Evolutionary conservation across 2,113 vertebrate genomes (phyloP), one percentile per base, ranked within the genome.

Genomic region (Protobothrops flavoviridis): DNA sequence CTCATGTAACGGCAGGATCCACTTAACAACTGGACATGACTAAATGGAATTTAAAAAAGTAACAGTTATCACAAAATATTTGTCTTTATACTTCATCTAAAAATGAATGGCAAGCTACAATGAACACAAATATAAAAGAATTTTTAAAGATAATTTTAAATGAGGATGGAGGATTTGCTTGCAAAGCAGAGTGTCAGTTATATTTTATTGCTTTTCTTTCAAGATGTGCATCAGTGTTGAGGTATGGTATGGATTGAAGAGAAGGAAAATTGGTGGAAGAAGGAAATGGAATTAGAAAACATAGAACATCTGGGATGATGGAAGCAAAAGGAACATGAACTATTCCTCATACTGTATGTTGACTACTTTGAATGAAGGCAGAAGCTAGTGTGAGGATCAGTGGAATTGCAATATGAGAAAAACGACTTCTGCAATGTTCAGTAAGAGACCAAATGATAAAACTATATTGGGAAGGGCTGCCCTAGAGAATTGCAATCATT

Each of bases 401-500:
- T 61, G 9, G 24, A 61, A 61, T 29, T 61, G 26, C 0, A 1
- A 61, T 29, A 61, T 29, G 24, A 61, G 24, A 61, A 9, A 61
- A 11, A 61, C 0, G 0, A 26, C 59, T 11, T 11, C 10, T 26
- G 59, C 24, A 29, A 3, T 29, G 59, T 26, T 61, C 59, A 26
- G 24, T 61, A 26, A 61, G 59, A 29, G 8, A 26, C 24, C 59
- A 29, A 3, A 61, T 61, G 24, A 61, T 61, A 24, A 61, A 61
- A 61, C 59, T 11, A 61, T 94, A 93, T 55, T 95, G 33, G 92
- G 95, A 93, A 90, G 29, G 61, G 96, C 93, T 96, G 59, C 95
- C 91, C 90, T 94, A 61, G 95, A 95, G 96, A 97, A 1, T 10
- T 90, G 69, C 94, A 90, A 95, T 96, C 94, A 91, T 88, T 56